Conservation (phyloP, 2,797 vertebrate genomes). For the Sarcoramphus papa region DNA sequence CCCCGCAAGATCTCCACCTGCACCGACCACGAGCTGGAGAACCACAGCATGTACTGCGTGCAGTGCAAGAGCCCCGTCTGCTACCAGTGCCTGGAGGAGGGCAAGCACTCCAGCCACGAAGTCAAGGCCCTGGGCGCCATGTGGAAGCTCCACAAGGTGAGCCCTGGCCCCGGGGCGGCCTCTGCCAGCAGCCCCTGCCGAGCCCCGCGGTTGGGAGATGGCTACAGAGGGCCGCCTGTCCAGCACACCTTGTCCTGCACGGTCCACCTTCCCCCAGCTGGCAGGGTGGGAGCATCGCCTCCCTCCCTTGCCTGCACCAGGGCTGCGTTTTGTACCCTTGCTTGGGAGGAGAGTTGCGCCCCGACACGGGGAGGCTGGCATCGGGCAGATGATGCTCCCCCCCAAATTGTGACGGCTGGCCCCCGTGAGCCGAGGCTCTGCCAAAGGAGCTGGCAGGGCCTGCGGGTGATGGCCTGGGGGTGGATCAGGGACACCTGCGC, state of each 20-base stretch:
- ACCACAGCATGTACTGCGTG: conserved; percentile 99
- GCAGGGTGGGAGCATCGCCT: background rate
- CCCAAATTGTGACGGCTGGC: background rate
- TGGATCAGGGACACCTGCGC: background rate
- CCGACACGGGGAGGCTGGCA: rapidly evolving
- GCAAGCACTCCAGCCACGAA: conserved; percentile 92
- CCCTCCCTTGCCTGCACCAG: rapidly evolving
- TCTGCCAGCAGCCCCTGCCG: background rate
- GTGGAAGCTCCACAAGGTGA: conserved; percentile 99
- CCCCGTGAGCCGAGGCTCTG: background rate
- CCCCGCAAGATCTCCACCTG: conserved; percentile 95
- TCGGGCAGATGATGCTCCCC: rapidly evolving
- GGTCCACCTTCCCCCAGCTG: rapidly evolving
- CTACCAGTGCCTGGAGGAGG: conserved; percentile 97
- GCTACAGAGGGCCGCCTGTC: rapidly evolving
- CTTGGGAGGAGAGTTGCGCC: background rate
- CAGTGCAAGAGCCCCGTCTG: conserved; percentile 95
- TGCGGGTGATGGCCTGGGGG: background rate
- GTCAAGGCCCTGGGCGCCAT: conserved; percentile 96
- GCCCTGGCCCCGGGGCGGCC: background rate
- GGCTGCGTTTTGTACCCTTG: rapidly evolving
- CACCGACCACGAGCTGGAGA: conserved; percentile 97
- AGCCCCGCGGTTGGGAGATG: rapidly evolving
- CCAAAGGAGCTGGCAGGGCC: background rate
- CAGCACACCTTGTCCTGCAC: rapidly evolving